These are phyloP conservation scores for Drosophila navojoa DNA, from an alignment of 1,140 invertebrate genomes.

Conservation along the genomic window DNA sequence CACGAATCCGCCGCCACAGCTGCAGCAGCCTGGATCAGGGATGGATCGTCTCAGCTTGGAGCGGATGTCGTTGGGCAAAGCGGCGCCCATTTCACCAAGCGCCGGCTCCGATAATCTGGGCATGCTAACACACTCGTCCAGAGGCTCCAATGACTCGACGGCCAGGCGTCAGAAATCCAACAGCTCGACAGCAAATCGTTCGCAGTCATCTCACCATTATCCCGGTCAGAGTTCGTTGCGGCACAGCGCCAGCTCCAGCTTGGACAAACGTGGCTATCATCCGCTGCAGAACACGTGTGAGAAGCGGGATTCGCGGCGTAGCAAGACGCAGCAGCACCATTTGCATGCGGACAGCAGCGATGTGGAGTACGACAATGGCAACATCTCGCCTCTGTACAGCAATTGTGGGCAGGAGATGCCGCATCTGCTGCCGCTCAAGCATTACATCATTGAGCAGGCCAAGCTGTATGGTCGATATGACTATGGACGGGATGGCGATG, in stretches of 20 bases:
- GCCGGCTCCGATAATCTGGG: constrained; percentile 66
- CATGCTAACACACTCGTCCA: constrained; percentile 77
- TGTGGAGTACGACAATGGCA: constrained; percentile 86
- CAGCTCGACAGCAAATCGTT: constrained; percentile 63
- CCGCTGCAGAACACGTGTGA: constrained; percentile 85
- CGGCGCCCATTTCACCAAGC: constrained; percentile 69
- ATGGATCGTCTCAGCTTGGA: constrained; percentile 72
- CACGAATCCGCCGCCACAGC: constrained; percentile 63
- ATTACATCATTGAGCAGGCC: constrained; percentile 94
- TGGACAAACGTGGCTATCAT: constrained; percentile 84
- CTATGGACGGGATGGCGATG: constrained; percentile 82
- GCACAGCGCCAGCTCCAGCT: constrained; percentile 72
- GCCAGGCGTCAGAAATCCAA: constrained; percentile 69
- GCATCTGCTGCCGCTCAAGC: constrained; percentile 92
- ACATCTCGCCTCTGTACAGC: constrained; percentile 88
- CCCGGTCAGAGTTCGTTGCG: constrained; percentile 62
- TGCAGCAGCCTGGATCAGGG: constrained; percentile 62
- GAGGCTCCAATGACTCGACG: constrained; percentile 74
- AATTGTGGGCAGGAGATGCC: constrained; percentile 89
- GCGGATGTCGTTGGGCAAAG: constrained; percentile 63
- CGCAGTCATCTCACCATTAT: constrained; percentile 60
- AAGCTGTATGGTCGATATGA: constrained; percentile 90
- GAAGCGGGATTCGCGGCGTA: constrained; percentile 61
- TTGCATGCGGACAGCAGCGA: constrained; percentile 75
- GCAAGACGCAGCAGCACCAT: constrained; percentile 57